A percentile compares a stretch with the other conserved stretches of the same genome.
Conservation (phyloP, 2,113 vertebrate species). For the Odocoileus hemionus region DNA sequence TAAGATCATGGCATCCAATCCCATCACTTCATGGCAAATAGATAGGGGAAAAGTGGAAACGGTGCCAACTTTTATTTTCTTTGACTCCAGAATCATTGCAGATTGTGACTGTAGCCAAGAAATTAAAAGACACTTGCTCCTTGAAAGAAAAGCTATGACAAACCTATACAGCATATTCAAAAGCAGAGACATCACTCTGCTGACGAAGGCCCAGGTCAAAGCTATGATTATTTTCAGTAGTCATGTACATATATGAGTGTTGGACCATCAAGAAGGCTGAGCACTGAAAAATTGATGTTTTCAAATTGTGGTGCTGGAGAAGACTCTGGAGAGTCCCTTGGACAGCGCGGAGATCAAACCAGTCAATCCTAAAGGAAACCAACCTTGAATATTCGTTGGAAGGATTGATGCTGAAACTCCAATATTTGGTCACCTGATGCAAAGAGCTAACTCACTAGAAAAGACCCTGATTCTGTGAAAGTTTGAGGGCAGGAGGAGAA, state of each 20-base stretch:
- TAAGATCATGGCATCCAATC: background rate
- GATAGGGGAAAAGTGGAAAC: no score
- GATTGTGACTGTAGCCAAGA: no score
- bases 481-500: background rate
- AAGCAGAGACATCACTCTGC: background rate
- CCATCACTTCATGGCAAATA: background rate
- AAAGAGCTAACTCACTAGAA: background rate
- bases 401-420: background rate
- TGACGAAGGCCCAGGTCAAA: background rate
- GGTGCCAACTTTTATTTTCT: no score
- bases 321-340: background rate
- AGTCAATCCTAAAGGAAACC: background rate
- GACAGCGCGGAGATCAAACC: background rate
- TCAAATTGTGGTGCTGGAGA: background rate
- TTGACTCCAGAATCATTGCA: no score
- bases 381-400: background rate
- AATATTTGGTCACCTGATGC: background rate
- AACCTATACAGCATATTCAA: no score
- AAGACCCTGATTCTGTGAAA: background rate
- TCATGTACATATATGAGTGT: background rate
- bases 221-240: background rate
- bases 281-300: background rate
- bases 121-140: no score
- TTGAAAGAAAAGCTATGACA: no score
- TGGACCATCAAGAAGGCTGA: background rate